Conservation (phyloP, 2,113 vertebrate genomes). For the Hepsetus odoe region DNA sequence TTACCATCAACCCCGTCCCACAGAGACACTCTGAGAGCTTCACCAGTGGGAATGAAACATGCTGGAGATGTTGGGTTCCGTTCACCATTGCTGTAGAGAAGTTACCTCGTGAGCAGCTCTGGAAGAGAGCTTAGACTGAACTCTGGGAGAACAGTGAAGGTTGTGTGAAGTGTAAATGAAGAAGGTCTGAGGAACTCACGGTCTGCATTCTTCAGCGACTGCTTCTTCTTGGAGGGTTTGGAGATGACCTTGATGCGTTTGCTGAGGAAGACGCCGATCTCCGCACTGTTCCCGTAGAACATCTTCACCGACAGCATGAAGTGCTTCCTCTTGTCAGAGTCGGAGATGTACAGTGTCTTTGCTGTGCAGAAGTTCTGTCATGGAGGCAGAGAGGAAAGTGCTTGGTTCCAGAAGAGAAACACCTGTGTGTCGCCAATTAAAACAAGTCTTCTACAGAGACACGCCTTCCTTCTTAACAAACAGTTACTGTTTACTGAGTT, state of each 20-base stretch:
- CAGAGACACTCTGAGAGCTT: too few species aligned
- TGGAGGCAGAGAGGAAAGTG: slow-evolving; percentile 46
- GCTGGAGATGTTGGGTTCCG: too few species aligned
- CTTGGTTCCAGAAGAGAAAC: not conserved
- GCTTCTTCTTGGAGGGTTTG: slow-evolving; percentile 98
- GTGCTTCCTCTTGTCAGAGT: slow-evolving; percentile 96
- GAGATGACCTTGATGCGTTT: slow-evolving; percentile 98
- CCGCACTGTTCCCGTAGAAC: slow-evolving; percentile 94
- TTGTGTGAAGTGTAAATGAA: not conserved
- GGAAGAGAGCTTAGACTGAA: not conserved
- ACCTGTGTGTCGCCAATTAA: too few species aligned
- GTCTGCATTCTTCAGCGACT: slow-evolving; percentile 96
- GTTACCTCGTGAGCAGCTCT: too few species aligned
- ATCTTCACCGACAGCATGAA: slow-evolving; percentile 98
- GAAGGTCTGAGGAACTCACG: slow-evolving; percentile 75
- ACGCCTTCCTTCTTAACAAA: too few species aligned
- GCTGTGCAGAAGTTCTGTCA: slow-evolving; percentile 94
- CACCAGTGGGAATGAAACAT: too few species aligned
- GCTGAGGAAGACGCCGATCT: slow-evolving; percentile 96
- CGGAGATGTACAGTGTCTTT: slow-evolving; percentile 97
- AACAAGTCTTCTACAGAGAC: too few species aligned
- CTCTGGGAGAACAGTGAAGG: not conserved
- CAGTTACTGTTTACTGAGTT: too few species aligned
- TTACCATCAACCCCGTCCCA: too few species aligned
- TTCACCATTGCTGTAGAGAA: too few species aligned